Evolutionary conservation across 2,113 vertebrate species (phyloP), one percentile per base, ranked within the genome.

Genomic region (Eonycteris spelaea): DNA sequence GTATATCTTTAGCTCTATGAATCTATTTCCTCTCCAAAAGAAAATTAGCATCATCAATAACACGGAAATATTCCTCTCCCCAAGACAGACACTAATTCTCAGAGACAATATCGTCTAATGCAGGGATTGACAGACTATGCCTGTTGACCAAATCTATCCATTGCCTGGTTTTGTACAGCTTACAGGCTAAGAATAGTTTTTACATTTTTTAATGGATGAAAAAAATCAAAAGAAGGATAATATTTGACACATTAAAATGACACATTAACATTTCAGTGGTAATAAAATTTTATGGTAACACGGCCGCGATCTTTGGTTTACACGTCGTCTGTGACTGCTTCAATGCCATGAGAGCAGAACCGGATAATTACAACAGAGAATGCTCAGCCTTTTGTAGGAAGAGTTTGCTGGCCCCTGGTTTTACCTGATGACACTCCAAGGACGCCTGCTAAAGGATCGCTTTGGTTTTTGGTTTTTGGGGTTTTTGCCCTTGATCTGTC

Each of bases 271-370:
- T 79, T 86, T 61, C 30, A 71, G 16, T 45, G 63, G 35, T 8
- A 79, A 63, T 55, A 43, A 40, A 82, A 35, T 53, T 35, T 79
- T 40, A 10, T 45, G n/a, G 18, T 11, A 16, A 57, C 35, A 15
- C 48, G 45, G 4, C 16, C 30, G 16, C 22, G 48, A 26, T 40
- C 43, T 61, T 33, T 68, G 68, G 70, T 12, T 38, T 59, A 6
- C 13, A 11, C 15, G 1, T 35, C 35, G n/a, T 79, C 43, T 45
- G 2, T 0, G 21, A 7, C 3, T 0, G 53, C n/a, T 71, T 43
- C 6, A n/a, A 53, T 0, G 16, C 24, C 6, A 30, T 14, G 16
- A 13, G 0, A 43, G 28, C 43, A 24, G 5, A 79, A 16, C 0
- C 10, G 21, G 71, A 35, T 22, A 40, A 22, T 21, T 14, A 15